phyloP scores from a whole-genome alignment of 2,113 vertebrate genomes.

The Typhlomys cinereus region DNA sequence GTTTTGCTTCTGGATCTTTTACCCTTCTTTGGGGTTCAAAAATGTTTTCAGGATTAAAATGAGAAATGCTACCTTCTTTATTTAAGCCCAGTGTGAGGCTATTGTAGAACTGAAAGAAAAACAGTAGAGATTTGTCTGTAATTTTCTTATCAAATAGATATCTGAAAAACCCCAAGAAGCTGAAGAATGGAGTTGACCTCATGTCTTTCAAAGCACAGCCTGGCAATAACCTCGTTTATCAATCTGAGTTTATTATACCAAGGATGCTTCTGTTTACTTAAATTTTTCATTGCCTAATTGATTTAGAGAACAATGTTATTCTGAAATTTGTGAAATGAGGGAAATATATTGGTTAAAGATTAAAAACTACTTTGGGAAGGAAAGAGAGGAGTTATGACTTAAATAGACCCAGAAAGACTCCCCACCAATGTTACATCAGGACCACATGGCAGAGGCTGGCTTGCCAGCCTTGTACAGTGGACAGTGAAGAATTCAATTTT shows the following conservation, averaged over 20 bases:
- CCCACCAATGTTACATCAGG: not conserved
- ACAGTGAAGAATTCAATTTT: not conserved
- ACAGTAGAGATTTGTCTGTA: not conserved
- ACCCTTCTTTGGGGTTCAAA: constrained; percentile 14
- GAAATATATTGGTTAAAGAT: constrained; percentile 38
- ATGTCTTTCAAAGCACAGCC: not conserved
- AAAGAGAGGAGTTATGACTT: not conserved
- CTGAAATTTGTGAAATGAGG: not conserved
- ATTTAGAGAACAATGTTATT: constrained; percentile 24
- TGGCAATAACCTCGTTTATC: not conserved
- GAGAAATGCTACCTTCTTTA: not conserved
- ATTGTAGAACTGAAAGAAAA: not conserved
- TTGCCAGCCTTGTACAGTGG: not conserved
- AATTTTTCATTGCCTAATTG: constrained; percentile 6
- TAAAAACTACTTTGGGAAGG: constrained; percentile 34
- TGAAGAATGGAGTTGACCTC: not conserved
- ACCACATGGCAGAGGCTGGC: not conserved
- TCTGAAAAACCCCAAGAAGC: not conserved
- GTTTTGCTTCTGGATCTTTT: not conserved
- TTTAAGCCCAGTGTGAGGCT: not conserved
- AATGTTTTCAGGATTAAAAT: not conserved
- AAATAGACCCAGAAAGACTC: constrained; percentile 21
- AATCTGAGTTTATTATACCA: not conserved
- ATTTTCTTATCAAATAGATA: constrained; percentile 1
- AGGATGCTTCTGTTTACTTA: constrained; percentile 11